Evolutionary conservation across 2,797 vertebrate genomes (phyloP).

Genomic region (Scolopax rusticola): DNA sequence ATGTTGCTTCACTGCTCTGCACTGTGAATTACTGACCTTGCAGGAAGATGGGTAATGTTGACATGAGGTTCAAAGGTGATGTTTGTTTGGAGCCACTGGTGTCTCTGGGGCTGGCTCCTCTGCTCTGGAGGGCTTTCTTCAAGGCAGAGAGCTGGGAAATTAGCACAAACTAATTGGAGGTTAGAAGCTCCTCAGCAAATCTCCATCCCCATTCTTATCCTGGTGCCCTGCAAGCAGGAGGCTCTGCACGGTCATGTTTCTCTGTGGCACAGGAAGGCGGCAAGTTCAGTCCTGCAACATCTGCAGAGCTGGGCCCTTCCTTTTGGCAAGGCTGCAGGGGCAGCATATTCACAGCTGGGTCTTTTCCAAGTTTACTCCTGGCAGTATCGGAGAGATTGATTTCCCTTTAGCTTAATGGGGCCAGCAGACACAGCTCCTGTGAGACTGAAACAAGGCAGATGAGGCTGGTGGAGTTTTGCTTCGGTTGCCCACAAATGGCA

Average conservation of each 20-base stretch:
- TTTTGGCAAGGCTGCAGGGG: not conserved
- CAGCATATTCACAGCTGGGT: not conserved
- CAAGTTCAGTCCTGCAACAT: constrained; percentile 12
- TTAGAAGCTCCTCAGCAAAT: not conserved
- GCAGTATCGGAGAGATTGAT: not conserved
- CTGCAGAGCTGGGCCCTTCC: not conserved
- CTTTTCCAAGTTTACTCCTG: constrained; percentile 28
- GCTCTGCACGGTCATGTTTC: not conserved
- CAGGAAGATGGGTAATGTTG: not conserved
- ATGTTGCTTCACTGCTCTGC: not conserved
- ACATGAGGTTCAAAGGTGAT: constrained; percentile 58
- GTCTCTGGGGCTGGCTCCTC: not conserved
- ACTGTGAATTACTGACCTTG: not conserved
- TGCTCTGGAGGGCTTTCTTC: not conserved
- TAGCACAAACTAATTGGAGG: not conserved
- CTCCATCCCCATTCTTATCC: not conserved
- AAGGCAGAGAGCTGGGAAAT: not conserved
- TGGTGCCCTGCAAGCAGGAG: not conserved
- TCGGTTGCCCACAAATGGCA: not conserved
- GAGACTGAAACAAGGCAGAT: not conserved
- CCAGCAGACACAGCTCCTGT: not conserved
- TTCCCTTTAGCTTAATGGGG: not conserved
- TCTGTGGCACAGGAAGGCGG: not conserved
- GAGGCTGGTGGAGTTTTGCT: not conserved
- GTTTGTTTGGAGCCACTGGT: not conserved